Percentiles rank a stretch among this genome's conserved stretches.
Evolutionary conservation across 35 echinoderm and acorn worm species (phyloP).

Genomic region (Patiria miniata): DNA sequence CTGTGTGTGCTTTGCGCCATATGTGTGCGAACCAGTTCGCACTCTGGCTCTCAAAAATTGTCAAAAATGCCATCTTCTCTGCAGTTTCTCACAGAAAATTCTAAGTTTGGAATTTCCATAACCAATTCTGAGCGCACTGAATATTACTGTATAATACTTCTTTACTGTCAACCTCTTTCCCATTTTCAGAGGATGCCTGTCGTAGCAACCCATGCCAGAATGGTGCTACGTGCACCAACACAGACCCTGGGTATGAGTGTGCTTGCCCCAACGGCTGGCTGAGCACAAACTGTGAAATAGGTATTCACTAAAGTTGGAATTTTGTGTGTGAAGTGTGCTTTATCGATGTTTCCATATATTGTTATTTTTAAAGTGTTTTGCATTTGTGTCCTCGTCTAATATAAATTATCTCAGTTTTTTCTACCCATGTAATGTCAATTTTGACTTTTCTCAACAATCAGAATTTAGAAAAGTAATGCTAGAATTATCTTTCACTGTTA

Average conservation of each 20-base stretch:
- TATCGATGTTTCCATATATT: neutral
- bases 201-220: constrained; percentile 59
- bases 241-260: constrained; percentile 56
- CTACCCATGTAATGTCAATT: neutral
- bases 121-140: too few relatives aligned
- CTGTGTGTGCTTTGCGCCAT: too few relatives aligned
- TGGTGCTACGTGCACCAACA: constrained; percentile 60
- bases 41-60: too few relatives aligned
- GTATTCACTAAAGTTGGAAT: constrained; percentile 49
- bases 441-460: too few relatives aligned
- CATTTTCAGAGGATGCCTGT: constrained; percentile 57
- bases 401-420: neutral
- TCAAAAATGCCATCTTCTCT: too few relatives aligned
- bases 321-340: neutral
- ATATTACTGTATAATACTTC: too few relatives aligned
- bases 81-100: too few relatives aligned
- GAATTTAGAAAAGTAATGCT: too few relatives aligned
- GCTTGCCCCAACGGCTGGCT: constrained; percentile 64
- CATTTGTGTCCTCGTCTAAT: neutral
- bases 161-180: too few relatives aligned
- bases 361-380: neutral
- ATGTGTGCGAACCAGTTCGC: neutral
- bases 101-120: too few relatives aligned
- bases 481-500: too few relatives aligned
- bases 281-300: constrained; percentile 73